Evolutionary conservation across 2,113 vertebrate species (phyloP).

Genomic region (Pycnonotus jocosus): DNA sequence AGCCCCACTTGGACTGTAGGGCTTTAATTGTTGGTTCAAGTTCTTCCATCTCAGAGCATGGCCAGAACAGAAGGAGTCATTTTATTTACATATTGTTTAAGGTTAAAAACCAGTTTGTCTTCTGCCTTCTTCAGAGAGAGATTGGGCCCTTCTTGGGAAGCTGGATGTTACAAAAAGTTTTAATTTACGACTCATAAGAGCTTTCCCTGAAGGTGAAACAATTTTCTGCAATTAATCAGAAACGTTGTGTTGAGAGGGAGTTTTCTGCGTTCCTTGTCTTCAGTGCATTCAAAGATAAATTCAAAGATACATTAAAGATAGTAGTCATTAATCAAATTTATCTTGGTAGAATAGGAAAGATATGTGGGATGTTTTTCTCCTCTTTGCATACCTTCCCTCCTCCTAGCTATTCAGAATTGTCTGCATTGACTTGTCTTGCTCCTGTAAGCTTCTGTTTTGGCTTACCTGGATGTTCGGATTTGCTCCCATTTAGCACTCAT

Average conservation of each 20-base stretch:
- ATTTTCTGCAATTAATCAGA: background rate
- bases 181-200: background rate
- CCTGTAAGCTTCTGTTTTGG: background rate
- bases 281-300: background rate
- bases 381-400: background rate
- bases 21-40: background rate
- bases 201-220: background rate
- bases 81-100: background rate
- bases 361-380: no score
- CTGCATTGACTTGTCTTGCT: background rate
- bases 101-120: background rate
- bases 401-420: background rate
- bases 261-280: background rate
- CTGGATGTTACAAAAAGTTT: background rate
- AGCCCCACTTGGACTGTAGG: background rate
- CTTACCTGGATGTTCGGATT: background rate
- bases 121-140: background rate
- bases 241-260: fast-evolving
- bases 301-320: no score
- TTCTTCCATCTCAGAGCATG: background rate
- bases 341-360: background rate
- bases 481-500: background rate
- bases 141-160: background rate
- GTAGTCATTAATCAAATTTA: no score
- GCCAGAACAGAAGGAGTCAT: background rate